Evolutionary conservation across 2,888 invertebrate genomes (phyloP).

Genomic region (Pheosia tremula): DNA sequence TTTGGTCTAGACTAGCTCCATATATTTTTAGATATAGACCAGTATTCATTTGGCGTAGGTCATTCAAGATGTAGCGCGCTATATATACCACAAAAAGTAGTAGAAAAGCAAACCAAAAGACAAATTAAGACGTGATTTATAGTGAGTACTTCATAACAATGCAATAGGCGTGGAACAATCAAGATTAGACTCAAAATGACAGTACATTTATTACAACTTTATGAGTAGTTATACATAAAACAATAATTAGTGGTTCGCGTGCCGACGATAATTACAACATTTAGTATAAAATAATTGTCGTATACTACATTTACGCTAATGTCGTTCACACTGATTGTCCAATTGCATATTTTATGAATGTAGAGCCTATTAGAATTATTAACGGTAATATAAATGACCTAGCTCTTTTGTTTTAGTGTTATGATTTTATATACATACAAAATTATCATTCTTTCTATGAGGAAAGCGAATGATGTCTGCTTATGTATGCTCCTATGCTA

Average conservation of each 20-base stretch:
- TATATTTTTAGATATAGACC: too few species aligned
- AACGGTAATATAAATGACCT: neutral
- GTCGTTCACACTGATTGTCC: neutral
- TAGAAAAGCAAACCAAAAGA: too few species aligned
- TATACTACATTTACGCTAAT: too few species aligned
- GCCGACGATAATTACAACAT: neutral
- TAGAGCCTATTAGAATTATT: neutral
- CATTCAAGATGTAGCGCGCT: too few species aligned
- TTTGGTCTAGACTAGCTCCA: too few species aligned
- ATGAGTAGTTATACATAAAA: neutral
- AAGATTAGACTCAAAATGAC: constrained; percentile 1
- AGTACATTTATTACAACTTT: neutral
- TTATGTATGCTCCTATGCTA: neutral
- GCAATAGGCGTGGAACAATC: constrained; percentile 1
- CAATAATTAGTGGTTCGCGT: constrained; percentile 4
- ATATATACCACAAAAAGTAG: too few species aligned
- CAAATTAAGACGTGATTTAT: neutral
- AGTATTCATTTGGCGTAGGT: too few species aligned
- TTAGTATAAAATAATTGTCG: neutral
- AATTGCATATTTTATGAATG: neutral
- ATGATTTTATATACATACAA: neutral
- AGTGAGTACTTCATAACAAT: neutral
- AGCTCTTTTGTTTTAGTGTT: neutral
- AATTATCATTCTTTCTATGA: neutral
- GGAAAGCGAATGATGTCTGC: too few species aligned